Evolutionary conservation across 2,797 vertebrate species (phyloP), one percentile per base, ranked within the genome.

Genomic region (Acanthurus leucopareius): DNA sequence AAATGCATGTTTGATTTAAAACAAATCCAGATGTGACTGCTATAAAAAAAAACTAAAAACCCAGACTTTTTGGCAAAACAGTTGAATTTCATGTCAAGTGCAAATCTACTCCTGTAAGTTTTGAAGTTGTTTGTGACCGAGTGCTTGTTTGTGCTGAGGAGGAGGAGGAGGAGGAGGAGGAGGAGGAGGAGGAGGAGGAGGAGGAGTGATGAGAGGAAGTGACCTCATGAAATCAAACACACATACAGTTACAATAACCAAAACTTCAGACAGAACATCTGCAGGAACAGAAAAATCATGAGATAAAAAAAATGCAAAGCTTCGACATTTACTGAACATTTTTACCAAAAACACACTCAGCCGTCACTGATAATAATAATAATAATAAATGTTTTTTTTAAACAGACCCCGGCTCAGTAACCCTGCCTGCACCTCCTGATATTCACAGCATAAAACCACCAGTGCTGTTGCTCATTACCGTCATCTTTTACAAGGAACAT

Each of bases 401-500:
- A 56, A 19, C 9, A 9, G 28, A 17, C 58, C 15, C 48, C 42
- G 20, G 15, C 52, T 67, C 22, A 13, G 48, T 17, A 32, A 70
- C 9, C 48, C 32, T 3, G 2, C 5, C 38, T 17, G 35, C 58
- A 75, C n/a, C 17, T 61, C 14, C 15, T 58, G n/a, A 67, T 62
- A 3, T 0, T 22, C 47, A 9, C 1, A 10, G 22, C n/a, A 28
- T 32, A 35, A 1, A 40, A 68, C 40, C 17, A 53, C 11, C 28
- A 19, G 63, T 4, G 25, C 71, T 76, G 61, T 15, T 38, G 65
- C 38, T 79, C 19, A 61, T 42, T 32, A 19, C 1, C 32, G 28
- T 3, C 40, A 65, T 52, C 78, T 73, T 79, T 80, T 70, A 47
- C 71, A 70, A 10, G 10, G 66, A 73, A 56, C 68, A 4, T 8